Evolutionary conservation across 1,140 invertebrate species (phyloP), one percentile per base, ranked within the genome.

Genomic region (Chironomus tepperi): DNA sequence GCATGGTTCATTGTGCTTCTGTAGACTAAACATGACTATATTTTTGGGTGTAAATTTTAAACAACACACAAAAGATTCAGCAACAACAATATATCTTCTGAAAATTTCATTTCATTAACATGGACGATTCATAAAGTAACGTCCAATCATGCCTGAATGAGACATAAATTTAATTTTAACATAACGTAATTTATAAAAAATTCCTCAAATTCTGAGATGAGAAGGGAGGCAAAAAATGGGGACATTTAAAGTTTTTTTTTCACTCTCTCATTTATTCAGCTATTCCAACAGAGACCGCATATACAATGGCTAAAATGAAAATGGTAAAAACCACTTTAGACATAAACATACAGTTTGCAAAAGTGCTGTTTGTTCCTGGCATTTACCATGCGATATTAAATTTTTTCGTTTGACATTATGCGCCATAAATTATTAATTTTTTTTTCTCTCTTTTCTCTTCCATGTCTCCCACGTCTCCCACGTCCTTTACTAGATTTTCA

Each of bases 341-440:
- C 47, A 57, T 12, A 57, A 57, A 57, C 47, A 57, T 57, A 57
- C 47, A 57, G 47, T 57, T n/a, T 57, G 47, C 47, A 57, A 15
- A 57, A 57, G 47, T 57, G 47, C 47, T 57, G 47, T 57, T 57
- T 57, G 47, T 57, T 57, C 47, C 47, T 57, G 47, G 47, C 47
- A 57, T 57, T 57, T 57, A 15, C 47, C 47, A 19, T 70, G 24
- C 24, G 65, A 70, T 70, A 70, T 70, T 70, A 70, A 70, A 70
- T 70, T 70, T 67, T 21, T 19, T 70, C 65, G 19, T 70, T 70
- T 70, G 65, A 70, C 65, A 70, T 70, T 70, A 19, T 70, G 65
- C 65, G 65, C 65, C 16, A 70, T 70, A 70, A 70, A 70, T 70
- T 70, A 70, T 70, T 70, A 70, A 70, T 70, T 70, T 21, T 70